Evolutionary conservation across 2,888 invertebrate genomes (phyloP).

Genomic region (Cotesia congregata): DNA sequence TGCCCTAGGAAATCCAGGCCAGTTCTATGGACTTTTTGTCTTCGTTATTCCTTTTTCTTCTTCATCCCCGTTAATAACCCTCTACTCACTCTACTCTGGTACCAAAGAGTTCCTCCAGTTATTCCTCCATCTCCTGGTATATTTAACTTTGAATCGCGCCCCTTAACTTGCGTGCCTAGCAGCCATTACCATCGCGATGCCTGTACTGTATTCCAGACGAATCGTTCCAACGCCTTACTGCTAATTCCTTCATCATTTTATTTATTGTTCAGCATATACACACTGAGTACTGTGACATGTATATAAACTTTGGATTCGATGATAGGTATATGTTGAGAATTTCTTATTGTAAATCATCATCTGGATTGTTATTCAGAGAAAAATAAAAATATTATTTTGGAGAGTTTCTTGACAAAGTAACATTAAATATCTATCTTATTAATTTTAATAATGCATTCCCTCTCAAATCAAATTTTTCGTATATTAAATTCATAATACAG

Average conservation of each 20-base stretch:
- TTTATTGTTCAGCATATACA: background rate
- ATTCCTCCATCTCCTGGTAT: background rate
- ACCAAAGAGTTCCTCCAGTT: background rate
- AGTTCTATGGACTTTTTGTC: background rate
- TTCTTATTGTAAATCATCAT: background rate
- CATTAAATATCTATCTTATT: no score
- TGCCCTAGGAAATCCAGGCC: constrained; percentile 6
- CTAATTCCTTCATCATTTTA: constrained; percentile 17
- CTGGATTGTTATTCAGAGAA: no score
- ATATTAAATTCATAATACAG: no score
- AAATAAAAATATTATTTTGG: no score
- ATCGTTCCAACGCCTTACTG: constrained; percentile 16
- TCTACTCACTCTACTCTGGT: background rate
- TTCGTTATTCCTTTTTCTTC: background rate
- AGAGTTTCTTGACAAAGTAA: no score
- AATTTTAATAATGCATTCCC: no score
- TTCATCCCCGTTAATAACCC: background rate
- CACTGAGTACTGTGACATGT: background rate
- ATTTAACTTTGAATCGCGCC: constrained; percentile 2
- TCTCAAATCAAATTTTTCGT: no score
- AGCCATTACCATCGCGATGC: constrained; percentile 23
- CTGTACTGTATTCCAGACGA: constrained; percentile 24
- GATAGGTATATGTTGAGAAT: no score
- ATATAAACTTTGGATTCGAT: background rate
- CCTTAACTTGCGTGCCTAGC: constrained; percentile 14